Evolutionary conservation across 2,888 invertebrate species (phyloP).

Genomic region (Bhutanitis thaidina): DNA sequence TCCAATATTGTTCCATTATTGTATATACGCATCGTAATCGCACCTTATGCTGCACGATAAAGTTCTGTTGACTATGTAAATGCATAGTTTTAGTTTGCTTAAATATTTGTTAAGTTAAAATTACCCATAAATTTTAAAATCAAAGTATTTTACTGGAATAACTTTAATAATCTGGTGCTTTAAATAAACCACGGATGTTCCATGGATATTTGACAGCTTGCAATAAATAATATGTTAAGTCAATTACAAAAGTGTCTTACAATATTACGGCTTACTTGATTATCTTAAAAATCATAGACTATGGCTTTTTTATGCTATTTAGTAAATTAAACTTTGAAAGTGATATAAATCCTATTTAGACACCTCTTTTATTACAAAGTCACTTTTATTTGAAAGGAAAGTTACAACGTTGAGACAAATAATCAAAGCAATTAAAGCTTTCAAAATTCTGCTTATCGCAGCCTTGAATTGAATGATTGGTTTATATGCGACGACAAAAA

Average conservation of each 20-base stretch:
- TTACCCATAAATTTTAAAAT: too few relatives aligned
- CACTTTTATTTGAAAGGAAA: constrained; percentile 14
- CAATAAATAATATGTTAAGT: too few relatives aligned
- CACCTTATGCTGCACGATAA: neutral
- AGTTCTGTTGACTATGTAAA: neutral
- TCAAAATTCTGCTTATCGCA: constrained; percentile 36
- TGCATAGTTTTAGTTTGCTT: too few relatives aligned
- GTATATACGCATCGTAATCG: neutral
- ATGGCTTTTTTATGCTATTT: neutral
- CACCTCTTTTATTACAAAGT: constrained; percentile 7
- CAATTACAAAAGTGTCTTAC: too few relatives aligned
- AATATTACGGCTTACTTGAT: neutral
- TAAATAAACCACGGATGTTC: too few relatives aligned
- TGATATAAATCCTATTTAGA: constrained; percentile 1
- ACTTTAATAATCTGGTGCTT: too few relatives aligned
- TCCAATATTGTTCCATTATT: neutral
- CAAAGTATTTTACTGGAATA: too few relatives aligned
- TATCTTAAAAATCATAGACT: neutral
- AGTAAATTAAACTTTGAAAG: neutral
- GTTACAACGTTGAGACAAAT: constrained; percentile 10
- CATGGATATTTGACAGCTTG: too few relatives aligned
- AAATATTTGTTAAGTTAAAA: too few relatives aligned
- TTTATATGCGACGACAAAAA: constrained; percentile 40
- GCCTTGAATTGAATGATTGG: constrained; percentile 41
- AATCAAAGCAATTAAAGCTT: constrained; percentile 26